Evolutionary conservation across 1,140 invertebrate genomes (phyloP).

Genomic region (Sinella curviseta): DNA sequence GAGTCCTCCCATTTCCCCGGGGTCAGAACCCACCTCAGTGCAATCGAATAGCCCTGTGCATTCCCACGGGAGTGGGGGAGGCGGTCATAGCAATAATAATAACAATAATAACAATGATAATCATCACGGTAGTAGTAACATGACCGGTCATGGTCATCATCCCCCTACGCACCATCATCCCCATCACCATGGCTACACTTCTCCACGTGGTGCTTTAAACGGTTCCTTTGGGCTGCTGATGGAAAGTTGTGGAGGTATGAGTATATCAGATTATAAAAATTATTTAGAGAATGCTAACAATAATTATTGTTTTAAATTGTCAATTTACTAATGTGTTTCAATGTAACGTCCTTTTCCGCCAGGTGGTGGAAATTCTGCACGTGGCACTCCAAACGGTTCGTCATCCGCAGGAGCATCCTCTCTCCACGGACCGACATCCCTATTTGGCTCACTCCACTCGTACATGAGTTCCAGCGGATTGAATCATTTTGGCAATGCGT

Average conservation of each 20-base stretch:
- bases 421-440: background rate
- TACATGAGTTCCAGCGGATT: conserved; percentile 13
- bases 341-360: background rate
- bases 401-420: background rate
- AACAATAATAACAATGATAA: conserved; percentile 1
- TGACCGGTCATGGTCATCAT: background rate
- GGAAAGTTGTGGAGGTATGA: background rate
- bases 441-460: conserved; percentile 4
- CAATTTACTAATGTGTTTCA: too few species aligned
- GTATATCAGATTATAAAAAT: background rate
- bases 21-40: conserved; percentile 51
- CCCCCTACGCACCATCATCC: background rate
- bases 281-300: background rate
- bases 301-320: background rate
- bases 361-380: background rate
- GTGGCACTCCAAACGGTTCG: background rate
- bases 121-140: background rate
- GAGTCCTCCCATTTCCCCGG: conserved; percentile 57
- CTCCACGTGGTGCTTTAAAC: conserved; percentile 14
- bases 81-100: background rate
- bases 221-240: conserved; percentile 13
- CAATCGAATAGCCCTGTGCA: conserved; percentile 30
- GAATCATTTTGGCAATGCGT: conserved; percentile 32
- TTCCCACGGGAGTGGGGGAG: background rate
- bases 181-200: conserved; percentile 22